Conservation (phyloP, 2,797 vertebrate genomes). For the Salarias fasciatus region DNA sequence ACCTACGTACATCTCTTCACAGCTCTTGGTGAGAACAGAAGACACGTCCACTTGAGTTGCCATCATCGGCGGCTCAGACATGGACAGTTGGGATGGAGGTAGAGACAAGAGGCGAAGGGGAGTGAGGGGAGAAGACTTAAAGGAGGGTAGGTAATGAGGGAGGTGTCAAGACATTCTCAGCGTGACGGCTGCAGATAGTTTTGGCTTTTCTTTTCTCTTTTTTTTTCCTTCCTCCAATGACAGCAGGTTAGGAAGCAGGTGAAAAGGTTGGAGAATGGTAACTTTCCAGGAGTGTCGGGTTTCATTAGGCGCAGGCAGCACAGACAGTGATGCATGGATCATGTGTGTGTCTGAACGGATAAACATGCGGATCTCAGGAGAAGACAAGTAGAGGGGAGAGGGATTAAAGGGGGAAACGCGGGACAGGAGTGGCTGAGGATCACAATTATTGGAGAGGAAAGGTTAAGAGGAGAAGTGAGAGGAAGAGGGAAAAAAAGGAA, state of each 20-base stretch:
- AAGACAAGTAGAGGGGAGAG: background rate
- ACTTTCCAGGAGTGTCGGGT: conserved; percentile 48
- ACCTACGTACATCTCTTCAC: conserved; percentile 75
- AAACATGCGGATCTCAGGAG: conserved; percentile 29
- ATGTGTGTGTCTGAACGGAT: conserved; percentile 24
- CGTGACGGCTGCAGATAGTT: conserved; percentile 40
- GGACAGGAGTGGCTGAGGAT: conserved; percentile 9
- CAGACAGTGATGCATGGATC: conserved; percentile 17
- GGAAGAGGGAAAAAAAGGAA: conserved; percentile 1
- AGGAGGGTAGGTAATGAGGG: conserved; percentile 64
- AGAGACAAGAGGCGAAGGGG: conserved; percentile 41
- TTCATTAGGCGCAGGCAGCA: conserved; percentile 10
- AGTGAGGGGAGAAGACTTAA: conserved; percentile 47
- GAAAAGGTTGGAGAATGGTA: conserved; percentile 42
- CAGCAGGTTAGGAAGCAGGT: conserved; percentile 39
- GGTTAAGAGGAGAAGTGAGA: conserved; percentile 27
- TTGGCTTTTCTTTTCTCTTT: conserved; percentile 18
- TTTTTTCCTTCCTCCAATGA: conserved; percentile 39
- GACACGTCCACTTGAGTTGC: conserved; percentile 75
- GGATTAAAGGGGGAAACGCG: conserved; percentile 31
- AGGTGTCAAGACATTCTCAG: conserved; percentile 55
- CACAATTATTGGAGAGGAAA: conserved; percentile 41
- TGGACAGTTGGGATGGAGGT: conserved; percentile 61
- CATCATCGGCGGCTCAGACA: conserved; percentile 62
- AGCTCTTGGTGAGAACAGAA: conserved; percentile 74